Base-by-base conservation (phyloP, 37 sponge, comb jelly and placozoan genomes). In the Oopsacas minuta region DNA sequence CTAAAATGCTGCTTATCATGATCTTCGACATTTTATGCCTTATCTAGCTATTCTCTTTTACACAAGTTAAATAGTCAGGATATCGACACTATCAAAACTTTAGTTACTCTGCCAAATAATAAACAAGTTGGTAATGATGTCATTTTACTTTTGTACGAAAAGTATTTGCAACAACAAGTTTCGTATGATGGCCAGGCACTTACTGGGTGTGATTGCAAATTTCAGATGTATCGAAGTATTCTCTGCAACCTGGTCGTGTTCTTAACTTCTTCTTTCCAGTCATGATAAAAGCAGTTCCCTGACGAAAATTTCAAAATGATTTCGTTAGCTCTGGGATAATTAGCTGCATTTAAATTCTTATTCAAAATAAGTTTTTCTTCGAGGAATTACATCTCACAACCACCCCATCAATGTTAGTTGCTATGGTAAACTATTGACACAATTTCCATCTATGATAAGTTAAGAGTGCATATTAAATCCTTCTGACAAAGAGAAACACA, bases 21-120 rank as follows among this genome's bases (percentile, higher is more conserved):
- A 61, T 34, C 28, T 61, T 25, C 22, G 28, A 61, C 22, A 12
- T 20, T 61, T 61, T n/a, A 3, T 61, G 22, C 75, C 75, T 34
- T 61, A 32, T 34, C 75, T n/a, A 61, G 75, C 28, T 25, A 61
- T 61, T 61, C 75, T 61, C 75, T 61, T 3, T 61, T 61, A 61
- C 30, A 34, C 22, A 61, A 61, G 22, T 61, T 61, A 61, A 61
- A 61, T 25, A 32, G 32, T 5, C 7, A 61, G 28, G 28, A 5
- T 61, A 12, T 61, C 28, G 75, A 61, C 22, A 61, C 75, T 32
- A 61, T 3, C 22, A 61, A 61, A 61, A 34, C 32, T 61, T 12
- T 61, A 34, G 7, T 3, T 61, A 12, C 30, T 7, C 28, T 61
- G 75, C 22, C 32, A 34, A 34, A 61, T 61, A 61, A 61, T 34